phyloP scores from a whole-genome alignment of 2,113 vertebrate genomes.

The Trematocara unimaculatum region DNA sequence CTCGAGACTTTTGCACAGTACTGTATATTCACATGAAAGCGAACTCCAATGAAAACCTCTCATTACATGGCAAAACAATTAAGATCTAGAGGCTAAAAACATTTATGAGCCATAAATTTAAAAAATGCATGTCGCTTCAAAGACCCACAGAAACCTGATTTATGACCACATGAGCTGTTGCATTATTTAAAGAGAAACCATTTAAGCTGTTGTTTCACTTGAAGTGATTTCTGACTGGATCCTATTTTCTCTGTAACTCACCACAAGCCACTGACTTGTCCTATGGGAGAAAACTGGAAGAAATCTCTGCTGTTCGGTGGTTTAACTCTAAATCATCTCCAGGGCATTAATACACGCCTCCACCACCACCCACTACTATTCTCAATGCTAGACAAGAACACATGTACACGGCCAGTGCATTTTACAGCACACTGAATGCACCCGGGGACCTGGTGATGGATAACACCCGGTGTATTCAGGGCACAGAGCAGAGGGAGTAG shows the following conservation, averaged over 20 bases:
- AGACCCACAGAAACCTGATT: conserved; percentile 8
- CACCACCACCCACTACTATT: background rate
- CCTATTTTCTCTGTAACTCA: conserved; percentile 28
- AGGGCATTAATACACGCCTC: conserved; percentile 41
- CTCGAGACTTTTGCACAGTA: background rate
- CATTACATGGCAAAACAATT: conserved; percentile 6
- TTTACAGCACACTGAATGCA: background rate
- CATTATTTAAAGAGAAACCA: conserved; percentile 33
- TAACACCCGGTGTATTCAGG: conserved; percentile 17
- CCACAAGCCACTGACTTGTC: conserved; percentile 25
- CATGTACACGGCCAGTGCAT: background rate
- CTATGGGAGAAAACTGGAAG: conserved; percentile 33
- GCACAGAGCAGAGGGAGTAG: conserved; percentile 3
- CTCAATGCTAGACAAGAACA: background rate
- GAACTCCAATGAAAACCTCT: conserved; percentile 6
- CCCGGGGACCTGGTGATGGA: conserved; percentile 50
- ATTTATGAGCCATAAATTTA: background rate
- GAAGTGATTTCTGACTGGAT: conserved; percentile 30
- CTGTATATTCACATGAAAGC: background rate
- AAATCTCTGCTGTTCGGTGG: conserved; percentile 15
- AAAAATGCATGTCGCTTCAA: background rate
- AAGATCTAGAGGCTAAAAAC: background rate
- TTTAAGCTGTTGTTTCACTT: conserved; percentile 18
- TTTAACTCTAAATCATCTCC: conserved; percentile 58
- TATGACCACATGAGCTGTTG: background rate